Base-by-base conservation (phyloP, 2,888 invertebrate genomes). In the Philopedon plagiatum region DNA sequence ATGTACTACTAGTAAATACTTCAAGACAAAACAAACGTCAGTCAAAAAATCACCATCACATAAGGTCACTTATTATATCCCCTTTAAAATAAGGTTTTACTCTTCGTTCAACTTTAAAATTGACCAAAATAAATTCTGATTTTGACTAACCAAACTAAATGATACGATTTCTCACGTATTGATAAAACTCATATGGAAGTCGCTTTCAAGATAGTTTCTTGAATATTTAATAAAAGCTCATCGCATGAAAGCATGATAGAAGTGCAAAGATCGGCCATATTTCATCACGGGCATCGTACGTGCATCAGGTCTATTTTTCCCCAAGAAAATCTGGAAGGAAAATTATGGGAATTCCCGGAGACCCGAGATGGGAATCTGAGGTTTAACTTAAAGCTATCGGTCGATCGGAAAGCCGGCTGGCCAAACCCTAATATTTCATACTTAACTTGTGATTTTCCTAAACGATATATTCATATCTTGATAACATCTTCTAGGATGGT, bases 381-480 rank as follows among this genome's bases (percentile, higher is more conserved):
- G 63, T 57, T 66, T 57, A 66, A 44, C 37, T 41, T 32, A 44
- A 66, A 66, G 57, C 51, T 66, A 66, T 66, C 66, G 58, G 32
- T 37, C 18, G 57, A 65, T 65, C 37, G 54, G 56, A 56, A 65
- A 65, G 65, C 39, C 65, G 56, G 65, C 68, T 68, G 68, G 68
- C 51, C 61, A 68, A 39, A 61, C 61, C 68, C 54, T 60, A 49
- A 68, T 68, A 68, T 68, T 68, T 68, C 61, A 68, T 68, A 60
- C 61, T 68, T 61, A 68, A 61, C 68, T 61, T 29, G 61, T 61
- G 51, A 68, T 68, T 68, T 68, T 61, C 68, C 68, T 60, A 68
- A 68, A 68, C 61, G 68, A 49, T 61, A 61, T 60, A 67, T 67
- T 65, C 65, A 65, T 65, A 65, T 65, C 39, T 65, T 65, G 65